Percentiles rank a stretch among this genome's conserved stretches.
phyloP scores from a whole-genome alignment of 23 tunicate species.

The Trididemnum clinides region DNA sequence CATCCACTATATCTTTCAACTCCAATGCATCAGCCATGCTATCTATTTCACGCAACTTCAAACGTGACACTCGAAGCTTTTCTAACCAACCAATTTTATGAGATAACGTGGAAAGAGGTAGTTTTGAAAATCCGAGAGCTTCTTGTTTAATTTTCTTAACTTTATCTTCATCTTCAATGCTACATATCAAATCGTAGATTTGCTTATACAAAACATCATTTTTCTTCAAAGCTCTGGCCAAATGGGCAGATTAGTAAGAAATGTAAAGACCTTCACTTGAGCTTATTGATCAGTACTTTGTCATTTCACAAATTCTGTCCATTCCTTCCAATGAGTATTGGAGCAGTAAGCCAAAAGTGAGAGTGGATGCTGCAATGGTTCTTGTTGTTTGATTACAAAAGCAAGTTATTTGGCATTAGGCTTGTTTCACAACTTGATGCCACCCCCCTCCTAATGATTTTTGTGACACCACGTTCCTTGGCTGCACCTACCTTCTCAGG shows the following conservation, averaged over 20 bases:
- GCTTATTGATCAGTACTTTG: constrained; percentile 41
- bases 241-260: constrained; percentile 41
- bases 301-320: too few species aligned
- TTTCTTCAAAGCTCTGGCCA: constrained; percentile 34
- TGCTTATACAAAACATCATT: constrained; percentile 21
- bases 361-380: too few species aligned
- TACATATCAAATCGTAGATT: constrained; percentile 21
- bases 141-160: constrained; percentile 7
- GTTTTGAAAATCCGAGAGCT: background rate
- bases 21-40: background rate
- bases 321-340: too few species aligned
- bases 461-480: too few species aligned
- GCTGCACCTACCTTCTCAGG: too few species aligned
- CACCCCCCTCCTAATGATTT: too few species aligned
- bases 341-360: too few species aligned
- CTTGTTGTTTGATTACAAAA: too few species aligned
- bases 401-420: too few species aligned
- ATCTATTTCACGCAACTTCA: background rate
- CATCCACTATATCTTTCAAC: too few species aligned
- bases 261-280: constrained; percentile 21
- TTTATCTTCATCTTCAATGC: background rate
- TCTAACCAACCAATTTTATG: constrained; percentile 2
- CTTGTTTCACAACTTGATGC: too few species aligned
- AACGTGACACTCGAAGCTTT: background rate
- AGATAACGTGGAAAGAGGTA: background rate